phyloP scores from a whole-genome alignment of 2,113 vertebrate genomes.

The Vulpes ferrilata region DNA sequence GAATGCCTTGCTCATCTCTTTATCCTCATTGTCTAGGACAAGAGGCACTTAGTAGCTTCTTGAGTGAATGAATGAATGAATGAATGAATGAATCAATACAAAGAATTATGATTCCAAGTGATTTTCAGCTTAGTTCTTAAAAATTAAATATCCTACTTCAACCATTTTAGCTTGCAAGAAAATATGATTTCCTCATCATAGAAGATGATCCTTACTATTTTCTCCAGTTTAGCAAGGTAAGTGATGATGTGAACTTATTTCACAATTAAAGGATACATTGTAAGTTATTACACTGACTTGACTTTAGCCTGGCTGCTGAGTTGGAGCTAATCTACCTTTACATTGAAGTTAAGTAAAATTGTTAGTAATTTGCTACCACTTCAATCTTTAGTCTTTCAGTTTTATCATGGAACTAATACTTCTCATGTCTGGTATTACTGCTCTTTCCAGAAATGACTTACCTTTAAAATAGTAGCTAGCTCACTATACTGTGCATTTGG shows the following conservation, averaged over 20 bases:
- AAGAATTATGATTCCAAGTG: not conserved
- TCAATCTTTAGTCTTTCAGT: not conserved
- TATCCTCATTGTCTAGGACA: not conserved
- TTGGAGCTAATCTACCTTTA: not conserved
- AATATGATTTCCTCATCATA: conserved; percentile 96
- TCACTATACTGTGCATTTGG: not conserved
- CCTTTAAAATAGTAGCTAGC: not conserved
- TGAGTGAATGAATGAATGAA: not conserved
- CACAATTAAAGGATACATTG: not conserved
- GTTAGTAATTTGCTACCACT: not conserved
- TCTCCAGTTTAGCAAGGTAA: conserved; percentile 96
- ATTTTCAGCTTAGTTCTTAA: conserved; percentile 37
- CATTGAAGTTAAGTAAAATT: not conserved
- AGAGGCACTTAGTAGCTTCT: not conserved
- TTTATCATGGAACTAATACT: conserved; percentile 1
- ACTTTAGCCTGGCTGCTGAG: not conserved
- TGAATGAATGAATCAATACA: not conserved
- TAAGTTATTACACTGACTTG: not conserved
- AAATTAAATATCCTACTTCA: conserved; percentile 41
- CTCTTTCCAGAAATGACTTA: conserved; percentile 40
- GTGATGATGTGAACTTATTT: not conserved
- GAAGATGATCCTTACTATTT: conserved; percentile 99
- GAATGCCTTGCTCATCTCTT: not conserved
- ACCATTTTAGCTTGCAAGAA: conserved; percentile 92
- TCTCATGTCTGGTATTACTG: not conserved